Evolutionary conservation across 2,113 vertebrate genomes (phyloP), one percentile per base, ranked within the genome.

Genomic region (Nicator chloris): DNA sequence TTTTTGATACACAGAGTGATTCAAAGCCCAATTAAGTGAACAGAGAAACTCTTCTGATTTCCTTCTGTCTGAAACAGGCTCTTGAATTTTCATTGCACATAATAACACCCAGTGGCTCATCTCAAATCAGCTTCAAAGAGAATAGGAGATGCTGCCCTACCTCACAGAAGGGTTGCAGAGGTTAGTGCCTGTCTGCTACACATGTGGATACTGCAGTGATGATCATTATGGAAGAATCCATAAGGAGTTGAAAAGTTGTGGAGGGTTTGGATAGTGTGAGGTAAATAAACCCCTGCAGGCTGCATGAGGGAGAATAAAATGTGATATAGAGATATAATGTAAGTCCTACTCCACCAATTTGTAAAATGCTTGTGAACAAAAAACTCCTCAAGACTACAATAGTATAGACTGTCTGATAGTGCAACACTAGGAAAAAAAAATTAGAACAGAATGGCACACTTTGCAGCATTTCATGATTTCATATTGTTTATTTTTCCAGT

Each of bases 371-470:
- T 22, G 9, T 23, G 14, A 31, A 14, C 10, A 51, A 85, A 77
- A 79, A 19, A 10, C 0, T 4, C 26, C 7, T 76, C 1, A 17
- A 51, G 12, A 45, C 19, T 44, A 22, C 3, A 51, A 14, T 49
- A 60, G 40, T n/a, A 61, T 57, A 37, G 40, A 15, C 9, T 47
- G 20, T 13, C 22, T 76, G 4, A 40, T 45, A 70, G 39, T 39
- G 1, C 2, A 73, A 11, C 11, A 59, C 18, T 7, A 61, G 8
- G 3, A 27, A n/a, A 33, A 37, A 23, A 17, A 40, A n/a, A 31
- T 3, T 17, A 30, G 2, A 64, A 47, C 1, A 42, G 6, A 35
- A n/a, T 40, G 17, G 9, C 17, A 72, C 7, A 40, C 4, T 78
- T 56, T 8, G 7, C 6, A 72, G 14, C 17, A 71, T 63, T 92